Conservation (phyloP, 2,113 vertebrate species). For the Melanerpes aurifrons region DNA sequence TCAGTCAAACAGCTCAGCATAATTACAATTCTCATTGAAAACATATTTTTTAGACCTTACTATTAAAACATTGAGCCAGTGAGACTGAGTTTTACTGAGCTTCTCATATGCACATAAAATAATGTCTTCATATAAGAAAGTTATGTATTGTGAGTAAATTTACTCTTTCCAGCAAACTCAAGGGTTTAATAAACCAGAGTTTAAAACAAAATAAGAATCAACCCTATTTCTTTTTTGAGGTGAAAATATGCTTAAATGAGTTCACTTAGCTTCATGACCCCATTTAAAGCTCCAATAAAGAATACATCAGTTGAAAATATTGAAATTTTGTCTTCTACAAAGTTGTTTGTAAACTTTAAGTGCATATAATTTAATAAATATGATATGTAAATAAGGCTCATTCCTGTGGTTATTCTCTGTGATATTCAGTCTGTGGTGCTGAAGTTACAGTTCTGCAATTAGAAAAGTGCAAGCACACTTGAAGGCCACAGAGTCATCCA, state of each 20-base stretch:
- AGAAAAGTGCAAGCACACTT: too few species aligned
- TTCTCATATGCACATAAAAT: not conserved
- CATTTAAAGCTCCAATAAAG: conserved; percentile 32
- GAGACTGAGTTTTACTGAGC: not conserved
- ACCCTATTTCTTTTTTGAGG: not conserved
- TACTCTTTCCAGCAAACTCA: not conserved
- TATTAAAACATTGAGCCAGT: not conserved
- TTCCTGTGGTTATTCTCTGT: not conserved
- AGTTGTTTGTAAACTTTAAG: conserved; percentile 34
- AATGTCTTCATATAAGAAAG: not conserved
- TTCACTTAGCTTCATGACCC: conserved; percentile 14
- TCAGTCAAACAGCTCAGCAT: not conserved
- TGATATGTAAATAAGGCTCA: not conserved
- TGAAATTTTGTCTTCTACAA: conserved; percentile 30
- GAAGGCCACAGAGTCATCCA: too few species aligned
- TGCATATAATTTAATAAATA: not conserved
- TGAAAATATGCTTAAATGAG: conserved; percentile 23
- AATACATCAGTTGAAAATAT: conserved; percentile 37
- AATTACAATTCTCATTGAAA: conserved; percentile 10
- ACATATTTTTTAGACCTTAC: not conserved
- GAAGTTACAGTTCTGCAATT: too few species aligned
- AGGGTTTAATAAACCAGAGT: not conserved
- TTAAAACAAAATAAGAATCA: not conserved
- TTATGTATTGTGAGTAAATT: not conserved
- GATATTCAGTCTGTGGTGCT: not conserved